Evolutionary conservation across 2,888 invertebrate species (phyloP).

Genomic region (Mystacides longicornis): DNA sequence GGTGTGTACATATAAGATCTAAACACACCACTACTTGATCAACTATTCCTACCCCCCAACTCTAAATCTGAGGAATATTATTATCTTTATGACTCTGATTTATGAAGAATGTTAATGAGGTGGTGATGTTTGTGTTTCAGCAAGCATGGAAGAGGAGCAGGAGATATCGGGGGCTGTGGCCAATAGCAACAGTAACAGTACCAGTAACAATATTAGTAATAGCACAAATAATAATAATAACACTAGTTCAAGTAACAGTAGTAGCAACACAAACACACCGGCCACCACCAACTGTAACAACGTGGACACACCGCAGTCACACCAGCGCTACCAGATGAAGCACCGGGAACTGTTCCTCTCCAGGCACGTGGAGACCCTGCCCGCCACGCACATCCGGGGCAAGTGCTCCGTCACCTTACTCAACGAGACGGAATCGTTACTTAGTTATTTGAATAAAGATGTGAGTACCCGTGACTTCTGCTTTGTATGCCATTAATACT

Average conservation of each 20-base stretch:
- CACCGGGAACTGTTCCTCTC: slow-evolving; percentile 98
- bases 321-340: slow-evolving; percentile 91
- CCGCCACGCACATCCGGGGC: slow-evolving; percentile 97
- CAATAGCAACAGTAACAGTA: slow-evolving; percentile 16
- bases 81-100: neutral
- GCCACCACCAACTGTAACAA: slow-evolving; percentile 37
- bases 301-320: slow-evolving; percentile 63
- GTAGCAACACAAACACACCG: slow-evolving; percentile 26
- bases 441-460: slow-evolving; percentile 94
- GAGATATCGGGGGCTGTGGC: slow-evolving; percentile 26
- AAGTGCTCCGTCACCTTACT: slow-evolving; percentile 98
- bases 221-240: neutral
- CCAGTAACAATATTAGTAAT: slow-evolving; percentile 19
- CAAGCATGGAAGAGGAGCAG: slow-evolving; percentile 62
- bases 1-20: too few relatives aligned
- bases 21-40: too few relatives aligned
- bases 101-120: neutral
- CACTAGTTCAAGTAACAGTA: neutral
- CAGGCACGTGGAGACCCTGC: slow-evolving; percentile 94
- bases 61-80: too few relatives aligned
- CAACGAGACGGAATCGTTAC: slow-evolving; percentile 96
- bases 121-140: slow-evolving; percentile 35
- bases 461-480: slow-evolving; percentile 51
- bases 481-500: too few relatives aligned
- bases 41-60: too few relatives aligned